Base-by-base conservation (phyloP, 2,797 vertebrate genomes). In the Peromyscus nudipes region DNA sequence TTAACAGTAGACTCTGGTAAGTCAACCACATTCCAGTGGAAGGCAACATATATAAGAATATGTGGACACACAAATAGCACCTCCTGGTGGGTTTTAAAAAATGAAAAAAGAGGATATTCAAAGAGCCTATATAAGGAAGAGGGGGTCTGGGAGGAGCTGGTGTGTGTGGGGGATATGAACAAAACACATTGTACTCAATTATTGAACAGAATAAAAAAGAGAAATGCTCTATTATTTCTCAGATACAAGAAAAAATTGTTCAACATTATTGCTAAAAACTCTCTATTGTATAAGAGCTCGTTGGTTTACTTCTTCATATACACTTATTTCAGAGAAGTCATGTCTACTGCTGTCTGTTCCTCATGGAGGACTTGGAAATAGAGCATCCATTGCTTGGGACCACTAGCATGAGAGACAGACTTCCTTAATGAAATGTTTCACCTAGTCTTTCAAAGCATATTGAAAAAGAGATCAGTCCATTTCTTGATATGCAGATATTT, bases 401-500 rank as follows among this genome's bases (percentile, higher is more conserved):
- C 9, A 55, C 69, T 52, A 71, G 7, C 55, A 57, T 62, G 81
- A 88, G 57, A 55, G 16, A 84, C 29, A 67, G 46, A 13, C 21
- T 90, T 96, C n/a, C 84, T 34, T 64, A 77, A 31, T 27, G 37
- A 92, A 91, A 91, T 75, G 55, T 55, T 55, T 55, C 52, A 49
- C 8, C 65, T 40, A 94, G 65, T 81, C 31, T 91, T 97, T 97
- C 82, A 91, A 60, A 80, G 76, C 95, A 90, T 95, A 84, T 95
- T 52, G 89, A 69, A 97, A 95, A 97, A 96, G 95, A 97, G 96
- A 67, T 97, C 98, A 98, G 92, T 52, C 0, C 25, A 86, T 97
- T 98, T 98, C 92, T 98, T 98, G 98, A 96, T 98, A 96, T 97
- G 96, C 97, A 98, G 96, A 98, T 98, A 97, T 97, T 98, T 43